Evolutionary conservation across 2,888 invertebrate genomes (phyloP).

Genomic region (Sicus ferrugineus): DNA sequence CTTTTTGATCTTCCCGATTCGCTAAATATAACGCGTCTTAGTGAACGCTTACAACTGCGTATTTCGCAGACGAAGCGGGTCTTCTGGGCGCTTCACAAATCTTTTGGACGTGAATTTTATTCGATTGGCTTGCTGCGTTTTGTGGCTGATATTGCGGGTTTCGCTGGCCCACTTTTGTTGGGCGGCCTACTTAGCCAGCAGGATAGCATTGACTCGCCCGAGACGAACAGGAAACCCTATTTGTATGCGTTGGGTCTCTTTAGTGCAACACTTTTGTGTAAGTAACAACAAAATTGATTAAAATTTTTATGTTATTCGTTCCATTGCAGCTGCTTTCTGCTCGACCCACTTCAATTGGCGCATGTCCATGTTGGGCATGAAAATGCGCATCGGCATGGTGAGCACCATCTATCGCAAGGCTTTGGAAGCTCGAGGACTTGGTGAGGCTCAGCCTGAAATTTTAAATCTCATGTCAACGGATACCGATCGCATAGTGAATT

Average conservation of each 20-base stretch:
- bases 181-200: slow-evolving; percentile 75
- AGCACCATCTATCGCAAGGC: slow-evolving; percentile 78
- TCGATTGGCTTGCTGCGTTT: slow-evolving; percentile 84
- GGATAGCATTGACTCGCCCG: slow-evolving; percentile 49
- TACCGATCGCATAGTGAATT: slow-evolving; percentile 92
- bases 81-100: slow-evolving; percentile 74
- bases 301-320: neutral
- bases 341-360: slow-evolving; percentile 90
- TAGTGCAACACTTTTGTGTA: slow-evolving; percentile 74
- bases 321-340: slow-evolving; percentile 74
- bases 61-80: slow-evolving; percentile 66
- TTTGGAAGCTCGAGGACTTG: slow-evolving; percentile 64
- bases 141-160: slow-evolving; percentile 81
- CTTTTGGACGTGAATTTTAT: slow-evolving; percentile 85
- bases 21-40: slow-evolving; percentile 56
- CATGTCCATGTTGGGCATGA: slow-evolving; percentile 83
- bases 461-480: slow-evolving; percentile 98
- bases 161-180: slow-evolving; percentile 88
- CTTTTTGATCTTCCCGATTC: slow-evolving; percentile 77
- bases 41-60: slow-evolving; percentile 58
- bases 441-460: slow-evolving; percentile 79
- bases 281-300: slow-evolving; percentile 42
- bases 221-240: slow-evolving; percentile 76
- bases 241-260: slow-evolving; percentile 74
- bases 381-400: slow-evolving; percentile 86